A percentile compares a stretch with the other conserved stretches of the same genome.
Conservation (phyloP, 2,113 vertebrate species). For the Lethenteron camtschaticum region DNA sequence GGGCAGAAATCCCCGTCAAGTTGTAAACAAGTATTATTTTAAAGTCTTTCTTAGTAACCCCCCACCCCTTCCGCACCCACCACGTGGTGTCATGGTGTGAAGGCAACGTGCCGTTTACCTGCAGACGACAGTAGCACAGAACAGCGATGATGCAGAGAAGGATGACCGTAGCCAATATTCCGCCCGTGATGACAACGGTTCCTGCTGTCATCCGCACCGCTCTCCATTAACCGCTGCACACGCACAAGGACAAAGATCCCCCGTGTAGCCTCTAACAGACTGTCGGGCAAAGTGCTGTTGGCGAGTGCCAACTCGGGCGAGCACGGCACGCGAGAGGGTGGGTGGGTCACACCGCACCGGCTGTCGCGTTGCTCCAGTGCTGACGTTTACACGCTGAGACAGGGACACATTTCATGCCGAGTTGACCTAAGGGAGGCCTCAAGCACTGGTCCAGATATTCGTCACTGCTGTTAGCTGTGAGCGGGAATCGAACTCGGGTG, state of each 20-base stretch:
- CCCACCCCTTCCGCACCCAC: too few species aligned
- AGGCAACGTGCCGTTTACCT: constrained; percentile 26
- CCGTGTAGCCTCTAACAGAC: too few species aligned
- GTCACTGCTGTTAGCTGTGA: too few species aligned
- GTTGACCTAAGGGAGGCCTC: too few species aligned
- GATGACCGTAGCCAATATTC: constrained; percentile 96
- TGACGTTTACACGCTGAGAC: background rate
- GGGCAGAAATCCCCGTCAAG: too few species aligned
- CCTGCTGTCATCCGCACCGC: constrained; percentile 97
- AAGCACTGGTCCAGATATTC: too few species aligned
- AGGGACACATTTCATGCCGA: background rate
- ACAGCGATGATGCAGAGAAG: constrained; percentile 91
- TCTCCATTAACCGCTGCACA: constrained; percentile 85
- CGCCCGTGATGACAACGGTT: constrained; percentile 98
- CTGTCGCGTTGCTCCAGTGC: background rate
- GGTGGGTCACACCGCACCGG: background rate
- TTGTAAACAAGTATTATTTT: too few species aligned
- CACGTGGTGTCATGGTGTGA: too few species aligned
- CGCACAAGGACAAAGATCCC: constrained; percentile 9
- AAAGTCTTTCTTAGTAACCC: too few species aligned
- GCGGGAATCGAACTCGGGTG: too few species aligned
- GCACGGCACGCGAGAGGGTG: background rate
- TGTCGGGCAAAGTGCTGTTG: too few species aligned
- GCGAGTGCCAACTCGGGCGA: background rate
- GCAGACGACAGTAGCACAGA: constrained; percentile 96